Percentiles rank a stretch among this genome's conserved stretches.
phyloP scores from a whole-genome alignment of 2,888 invertebrate species.

The Drosophila mayaguana region DNA sequence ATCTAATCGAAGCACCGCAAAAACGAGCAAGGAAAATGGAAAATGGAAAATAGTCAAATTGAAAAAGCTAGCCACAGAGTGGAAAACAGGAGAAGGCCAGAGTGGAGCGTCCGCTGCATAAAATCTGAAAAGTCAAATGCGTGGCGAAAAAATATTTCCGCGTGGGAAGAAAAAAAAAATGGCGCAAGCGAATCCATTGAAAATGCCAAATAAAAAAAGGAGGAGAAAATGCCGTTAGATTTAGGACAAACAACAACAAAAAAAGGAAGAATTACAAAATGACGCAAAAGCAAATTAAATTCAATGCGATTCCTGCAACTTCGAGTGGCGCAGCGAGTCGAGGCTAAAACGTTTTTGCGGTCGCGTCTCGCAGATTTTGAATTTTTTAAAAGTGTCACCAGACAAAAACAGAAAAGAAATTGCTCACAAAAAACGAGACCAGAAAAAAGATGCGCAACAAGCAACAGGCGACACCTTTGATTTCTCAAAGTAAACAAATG shows the following conservation, averaged over 20 bases:
- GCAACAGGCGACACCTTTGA: slow-evolving; percentile 25
- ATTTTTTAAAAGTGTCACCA: slow-evolving; percentile 27
- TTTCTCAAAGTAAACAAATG: slow-evolving; percentile 4
- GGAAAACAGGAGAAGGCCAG: slow-evolving; percentile 8
- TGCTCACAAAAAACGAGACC: not conserved
- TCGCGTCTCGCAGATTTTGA: slow-evolving; percentile 59
- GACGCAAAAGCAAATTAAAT: slow-evolving; percentile 35
- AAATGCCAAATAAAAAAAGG: slow-evolving; percentile 68
- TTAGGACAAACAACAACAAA: slow-evolving; percentile 71
- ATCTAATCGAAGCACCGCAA: slow-evolving; percentile 72
- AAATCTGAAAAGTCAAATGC: slow-evolving; percentile 67
- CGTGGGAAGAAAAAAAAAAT: slow-evolving; percentile 56
- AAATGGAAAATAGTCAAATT: slow-evolving; percentile 49
- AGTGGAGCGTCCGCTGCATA: slow-evolving; percentile 12
- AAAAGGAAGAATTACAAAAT: slow-evolving; percentile 29
- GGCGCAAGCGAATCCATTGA: slow-evolving; percentile 64
- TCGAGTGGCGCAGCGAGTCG: slow-evolving; percentile 43
- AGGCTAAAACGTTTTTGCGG: slow-evolving; percentile 66
- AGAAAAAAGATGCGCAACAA: slow-evolving; percentile 37
- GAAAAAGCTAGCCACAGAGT: slow-evolving; percentile 45
- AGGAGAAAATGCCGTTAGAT: slow-evolving; percentile 67
- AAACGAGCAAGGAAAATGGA: slow-evolving; percentile 47
- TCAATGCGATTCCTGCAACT: slow-evolving; percentile 37
- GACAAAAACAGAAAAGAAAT: not conserved
- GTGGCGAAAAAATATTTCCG: slow-evolving; percentile 69